Base-by-base conservation (phyloP, 2,888 invertebrate species). In the Standfussiana lucernea region DNA sequence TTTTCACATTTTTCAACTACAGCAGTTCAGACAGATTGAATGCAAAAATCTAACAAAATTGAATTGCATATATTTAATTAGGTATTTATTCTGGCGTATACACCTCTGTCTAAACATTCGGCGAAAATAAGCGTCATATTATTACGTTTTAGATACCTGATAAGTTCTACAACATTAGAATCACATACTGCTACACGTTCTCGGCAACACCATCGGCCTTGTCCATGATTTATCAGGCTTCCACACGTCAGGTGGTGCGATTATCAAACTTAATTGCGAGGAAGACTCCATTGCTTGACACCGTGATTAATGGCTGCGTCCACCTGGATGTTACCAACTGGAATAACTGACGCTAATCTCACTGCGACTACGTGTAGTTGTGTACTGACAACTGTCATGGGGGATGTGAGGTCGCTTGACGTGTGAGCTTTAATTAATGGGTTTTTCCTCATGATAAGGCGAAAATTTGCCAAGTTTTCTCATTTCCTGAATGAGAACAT, bases 191-290 rank as follows among this genome's bases (percentile, higher is more conserved):
- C 66, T 53, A 35, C 65, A 71, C 74, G 79, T 66, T 82, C 59
- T 45, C 59, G 72, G 72, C 53, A 42, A n/a, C 72, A 59, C 35
- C 56, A 42, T 28, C 71, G 79, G 50, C 86, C 86, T 86, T 75
- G 86, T 79, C 53, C 59, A 84, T 86, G 86, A 84, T 84, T 84
- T 84, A 83, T 84, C 84, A 84, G 84, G 84, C 84, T 84, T 84
- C 86, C 79, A 72, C 70, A 80, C 75, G 86, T 86, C 76, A 84
- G 87, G 78, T 86, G 75, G 62, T 45, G 75, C 79, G 85, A 86
- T 88, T 86, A 88, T 84, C 87, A 79, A 88, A 77, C 74, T 77
- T 84, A 88, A 88, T 88, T 86, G 82, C 75, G 78, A 79, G 82
- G 85, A 78, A 83, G 81, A 75, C 87, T 82, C 65, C 76, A 80